Conservation (phyloP, 1,140 invertebrate genomes). For the Bombyx mandarina region DNA sequence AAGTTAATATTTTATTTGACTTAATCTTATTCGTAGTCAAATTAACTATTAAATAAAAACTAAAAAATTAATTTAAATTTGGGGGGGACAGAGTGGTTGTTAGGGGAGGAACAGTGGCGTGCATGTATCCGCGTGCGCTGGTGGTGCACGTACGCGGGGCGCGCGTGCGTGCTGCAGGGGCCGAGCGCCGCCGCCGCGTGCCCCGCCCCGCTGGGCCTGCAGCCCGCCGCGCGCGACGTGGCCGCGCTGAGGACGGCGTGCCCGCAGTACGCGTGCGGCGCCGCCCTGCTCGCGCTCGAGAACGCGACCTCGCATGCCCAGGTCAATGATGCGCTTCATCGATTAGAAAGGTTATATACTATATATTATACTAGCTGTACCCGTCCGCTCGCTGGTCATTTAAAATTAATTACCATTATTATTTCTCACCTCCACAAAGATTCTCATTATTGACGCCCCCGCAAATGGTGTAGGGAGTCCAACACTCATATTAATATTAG, state of each 20-base stretch:
- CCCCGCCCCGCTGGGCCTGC: constrained; percentile 34
- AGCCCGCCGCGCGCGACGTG: constrained; percentile 64
- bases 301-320: constrained; percentile 74
- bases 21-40: too few species aligned
- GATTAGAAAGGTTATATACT: constrained; percentile 65
- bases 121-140: constrained; percentile 68
- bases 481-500: too few species aligned
- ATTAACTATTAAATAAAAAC: too few species aligned
- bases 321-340: constrained; percentile 68
- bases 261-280: constrained; percentile 61
- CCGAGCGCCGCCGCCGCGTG: constrained; percentile 14
- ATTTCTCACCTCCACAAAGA: too few species aligned
- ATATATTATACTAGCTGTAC: too few species aligned
- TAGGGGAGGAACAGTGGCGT: constrained; percentile 45
- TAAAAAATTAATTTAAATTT: background rate
- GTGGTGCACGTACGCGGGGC: constrained; percentile 68
- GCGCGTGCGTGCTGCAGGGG: constrained; percentile 37
- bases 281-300: constrained; percentile 72
- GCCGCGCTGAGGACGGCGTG: constrained; percentile 58
- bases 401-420: too few species aligned
- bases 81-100: constrained; percentile 47
- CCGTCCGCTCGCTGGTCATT: too few species aligned
- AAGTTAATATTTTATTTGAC: too few species aligned
- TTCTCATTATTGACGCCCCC: too few species aligned
- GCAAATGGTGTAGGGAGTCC: too few species aligned